Base-by-base conservation (phyloP, 2,113 vertebrate species). In the Sphaerodactylus townsendi region DNA sequence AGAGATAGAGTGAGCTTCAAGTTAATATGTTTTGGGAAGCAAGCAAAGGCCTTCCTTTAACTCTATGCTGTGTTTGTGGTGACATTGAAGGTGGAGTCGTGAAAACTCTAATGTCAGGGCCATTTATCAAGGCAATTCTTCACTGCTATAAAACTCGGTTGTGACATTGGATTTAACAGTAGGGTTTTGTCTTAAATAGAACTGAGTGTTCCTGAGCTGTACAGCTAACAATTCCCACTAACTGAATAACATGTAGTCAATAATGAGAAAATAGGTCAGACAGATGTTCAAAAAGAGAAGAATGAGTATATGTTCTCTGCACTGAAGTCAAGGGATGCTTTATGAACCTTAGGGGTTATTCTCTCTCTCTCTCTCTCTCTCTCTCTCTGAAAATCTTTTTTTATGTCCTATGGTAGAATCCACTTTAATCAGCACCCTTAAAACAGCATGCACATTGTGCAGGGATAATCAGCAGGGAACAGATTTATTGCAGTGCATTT, bases 51-150 rank as follows among this genome's bases (percentile, higher is more conserved):
- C 92, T 95, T 93, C 86, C 94, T 96, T 95, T 95, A 95, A 90
- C 92, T 95, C 73, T 89, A 89, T 11, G 10, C 82, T 81, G 73
- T 91, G 94, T 90, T 85, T 94, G 90, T 41, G 70, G 88, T 97
- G 95, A 95, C 95, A 97, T 92, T 96, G 95, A 95, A 94, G 90
- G 92, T 81, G 95, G 93, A 96, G 92, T 92, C 89, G 6, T 93
- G 94, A 93, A 95, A 95, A 93, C 50, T 17, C 81, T 95, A 95
- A 96, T 96, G 96, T 96, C 96, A 96, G 89, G 89, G 90, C 85
- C 91, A 93, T 96, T 96, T 95, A 96, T 97, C 96, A 96, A 95
- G 89, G 89, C 89, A 91, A 72, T 95, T 94, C 89, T 91, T 96
- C 93, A 93, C 86, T 91, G 83, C 90, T 93, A 25, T 93, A 95